A percentile compares a stretch with the other conserved stretches of the same genome.
Conservation (phyloP, 2,888 invertebrate genomes). For the Cheilosia vulpina region DNA sequence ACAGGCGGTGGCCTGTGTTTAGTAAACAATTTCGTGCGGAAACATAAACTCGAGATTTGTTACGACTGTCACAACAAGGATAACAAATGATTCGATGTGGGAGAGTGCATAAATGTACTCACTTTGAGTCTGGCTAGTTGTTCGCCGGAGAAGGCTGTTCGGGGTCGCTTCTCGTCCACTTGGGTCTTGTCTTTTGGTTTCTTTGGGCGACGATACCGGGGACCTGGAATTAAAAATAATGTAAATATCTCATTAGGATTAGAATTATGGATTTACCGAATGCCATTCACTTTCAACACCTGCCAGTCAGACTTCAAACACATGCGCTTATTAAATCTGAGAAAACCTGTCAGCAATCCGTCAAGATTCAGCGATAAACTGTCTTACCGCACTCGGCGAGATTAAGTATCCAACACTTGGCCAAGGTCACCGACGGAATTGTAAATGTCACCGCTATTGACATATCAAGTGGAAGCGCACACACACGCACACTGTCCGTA, state of each 20-base stretch:
- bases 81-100: constrained; percentile 26
- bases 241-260: constrained; percentile 22
- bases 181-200: constrained; percentile 84
- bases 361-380: constrained; percentile 63
- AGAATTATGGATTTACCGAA: constrained; percentile 1
- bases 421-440: constrained; percentile 63
- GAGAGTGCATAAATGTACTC: constrained; percentile 72
- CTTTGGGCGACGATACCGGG: constrained; percentile 83
- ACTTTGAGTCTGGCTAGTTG: constrained; percentile 95
- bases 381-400: constrained; percentile 26
- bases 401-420: constrained; percentile 70
- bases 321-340: constrained; percentile 38
- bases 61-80: constrained; percentile 73
- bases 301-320: constrained; percentile 53
- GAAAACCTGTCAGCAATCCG: constrained; percentile 73
- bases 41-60: constrained; percentile 77
- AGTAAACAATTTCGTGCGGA: constrained; percentile 76
- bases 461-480: constrained; percentile 36
- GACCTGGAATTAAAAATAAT: constrained; percentile 79
- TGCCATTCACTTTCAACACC: constrained; percentile 66
- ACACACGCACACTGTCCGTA: not conserved
- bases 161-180: constrained; percentile 93
- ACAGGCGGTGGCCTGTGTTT: constrained; percentile 58
- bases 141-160: constrained; percentile 97
- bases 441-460: constrained; percentile 65